Conservation (phyloP, 2,888 invertebrate species). For the Dryobota labecula region DNA sequence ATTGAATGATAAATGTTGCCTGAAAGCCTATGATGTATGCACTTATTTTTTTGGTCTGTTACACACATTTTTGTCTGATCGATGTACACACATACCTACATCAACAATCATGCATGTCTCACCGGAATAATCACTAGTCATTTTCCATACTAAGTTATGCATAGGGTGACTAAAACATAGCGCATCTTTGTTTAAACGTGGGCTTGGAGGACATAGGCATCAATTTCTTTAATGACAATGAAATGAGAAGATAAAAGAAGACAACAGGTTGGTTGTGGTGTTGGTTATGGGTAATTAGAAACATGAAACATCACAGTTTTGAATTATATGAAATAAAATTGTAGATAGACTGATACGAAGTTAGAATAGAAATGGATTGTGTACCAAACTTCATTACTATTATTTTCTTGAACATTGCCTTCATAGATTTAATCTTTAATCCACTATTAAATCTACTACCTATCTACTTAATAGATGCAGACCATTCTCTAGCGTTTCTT, state of each 20-base stretch:
- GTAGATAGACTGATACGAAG: slow-evolving; percentile 47
- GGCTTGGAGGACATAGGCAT: slow-evolving; percentile 16
- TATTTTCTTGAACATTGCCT: slow-evolving; percentile 57
- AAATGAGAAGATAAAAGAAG: slow-evolving; percentile 29
- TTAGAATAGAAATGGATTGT: slow-evolving; percentile 59
- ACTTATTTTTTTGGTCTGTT: slow-evolving; percentile 74
- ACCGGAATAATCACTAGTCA: slow-evolving; percentile 69
- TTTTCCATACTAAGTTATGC: slow-evolving; percentile 42
- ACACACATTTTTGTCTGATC: slow-evolving; percentile 69
- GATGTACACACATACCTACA: slow-evolving; percentile 75
- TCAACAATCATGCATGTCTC: slow-evolving; percentile 82
- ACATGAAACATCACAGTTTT: slow-evolving; percentile 22
- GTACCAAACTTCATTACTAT: slow-evolving; percentile 49
- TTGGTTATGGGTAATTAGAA: slow-evolving; percentile 26
- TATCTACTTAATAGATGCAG: slow-evolving; percentile 73
- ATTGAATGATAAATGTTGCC: slow-evolving; percentile 86
- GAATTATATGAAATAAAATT: slow-evolving; percentile 17
- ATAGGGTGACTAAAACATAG: slow-evolving; percentile 11
- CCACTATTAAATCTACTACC: slow-evolving; percentile 65
- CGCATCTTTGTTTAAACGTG: slow-evolving; percentile 17
- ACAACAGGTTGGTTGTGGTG: slow-evolving; percentile 52
- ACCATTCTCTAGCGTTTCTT: slow-evolving; percentile 80
- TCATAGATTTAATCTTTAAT: slow-evolving; percentile 67
- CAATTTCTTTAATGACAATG: slow-evolving; percentile 8
- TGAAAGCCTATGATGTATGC: slow-evolving; percentile 83